phyloP scores from a whole-genome alignment of 2,113 vertebrate genomes.

The Alethe diademata region DNA sequence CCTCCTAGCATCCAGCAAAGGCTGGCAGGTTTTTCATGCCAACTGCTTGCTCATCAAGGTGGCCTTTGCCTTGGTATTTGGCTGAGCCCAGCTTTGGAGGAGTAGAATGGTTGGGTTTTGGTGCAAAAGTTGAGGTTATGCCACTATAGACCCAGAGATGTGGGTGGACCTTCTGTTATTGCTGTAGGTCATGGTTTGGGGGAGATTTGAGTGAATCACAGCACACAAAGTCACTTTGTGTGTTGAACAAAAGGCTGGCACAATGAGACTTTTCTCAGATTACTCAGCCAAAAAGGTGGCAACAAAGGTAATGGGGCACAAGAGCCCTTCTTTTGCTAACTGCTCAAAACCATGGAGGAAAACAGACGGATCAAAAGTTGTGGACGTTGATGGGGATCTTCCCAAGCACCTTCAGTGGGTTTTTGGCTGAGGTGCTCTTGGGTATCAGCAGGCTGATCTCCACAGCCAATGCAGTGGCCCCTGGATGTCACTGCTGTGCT shows the following conservation, averaged over 20 bases:
- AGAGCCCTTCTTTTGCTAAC: not conserved
- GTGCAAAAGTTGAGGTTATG: not conserved
- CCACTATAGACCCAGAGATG: not conserved
- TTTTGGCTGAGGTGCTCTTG: constrained; percentile 24
- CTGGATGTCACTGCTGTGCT: constrained; percentile 68
- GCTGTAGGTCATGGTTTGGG: rapidly evolving
- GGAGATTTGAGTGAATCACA: not conserved
- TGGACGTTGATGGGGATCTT: constrained; percentile 25
- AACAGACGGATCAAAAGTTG: constrained; percentile 32
- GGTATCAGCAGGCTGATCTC: constrained; percentile 47
- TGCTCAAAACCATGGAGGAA: constrained; percentile 10
- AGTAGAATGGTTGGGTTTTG: not conserved
- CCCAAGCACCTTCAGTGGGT: not conserved
- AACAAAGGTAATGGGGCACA: not conserved
- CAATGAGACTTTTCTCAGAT: not conserved
- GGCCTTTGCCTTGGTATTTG: not conserved
- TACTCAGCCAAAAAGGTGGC: not conserved
- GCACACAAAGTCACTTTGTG: not conserved
- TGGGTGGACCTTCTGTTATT: not conserved
- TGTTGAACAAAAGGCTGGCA: not conserved
- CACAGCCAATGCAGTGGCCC: constrained; percentile 54
- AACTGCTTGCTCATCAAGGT: not conserved
- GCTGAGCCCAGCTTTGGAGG: not conserved
- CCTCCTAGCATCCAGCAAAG: not conserved
- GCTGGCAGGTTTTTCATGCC: not conserved